Evolutionary conservation across 2,797 vertebrate genomes (phyloP).

Genomic region (Tenualosa thibaudeaui): DNA sequence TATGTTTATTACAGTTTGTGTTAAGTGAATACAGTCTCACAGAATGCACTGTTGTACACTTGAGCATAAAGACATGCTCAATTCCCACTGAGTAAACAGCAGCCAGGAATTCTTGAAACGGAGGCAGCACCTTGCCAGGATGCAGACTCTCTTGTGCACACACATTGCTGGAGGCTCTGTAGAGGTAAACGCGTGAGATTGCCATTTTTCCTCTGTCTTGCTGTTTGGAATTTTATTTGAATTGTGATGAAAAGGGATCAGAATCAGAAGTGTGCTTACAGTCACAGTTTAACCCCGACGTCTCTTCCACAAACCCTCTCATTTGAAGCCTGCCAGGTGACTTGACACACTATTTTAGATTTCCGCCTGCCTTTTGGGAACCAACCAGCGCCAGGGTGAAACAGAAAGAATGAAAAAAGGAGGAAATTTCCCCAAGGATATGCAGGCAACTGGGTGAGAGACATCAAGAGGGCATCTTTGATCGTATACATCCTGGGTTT

Average conservation of each 20-base stretch:
- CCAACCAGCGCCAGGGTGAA: conserved; percentile 59
- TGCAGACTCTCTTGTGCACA: conserved; percentile 66
- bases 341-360: conserved; percentile 65
- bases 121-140: conserved; percentile 61
- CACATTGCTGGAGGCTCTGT: conserved; percentile 70
- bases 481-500: conserved; percentile 56
- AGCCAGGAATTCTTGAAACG: conserved; percentile 59
- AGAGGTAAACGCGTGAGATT: conserved; percentile 74
- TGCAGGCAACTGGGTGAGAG: conserved; percentile 67
- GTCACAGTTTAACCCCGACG: conserved; percentile 63
- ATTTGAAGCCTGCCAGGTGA: conserved; percentile 68
- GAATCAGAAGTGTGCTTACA: conserved; percentile 56
- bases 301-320: conserved; percentile 58
- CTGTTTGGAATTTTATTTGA: conserved; percentile 76
- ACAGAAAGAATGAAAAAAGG: conserved; percentile 31
- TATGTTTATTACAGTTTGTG: conserved; percentile 48
- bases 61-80: conserved; percentile 65
- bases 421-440: conserved; percentile 69
- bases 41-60: conserved; percentile 47
- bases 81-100: conserved; percentile 73
- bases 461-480: conserved; percentile 68
- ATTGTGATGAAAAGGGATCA: conserved; percentile 72
- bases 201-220: conserved; percentile 64
- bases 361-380: conserved; percentile 67
- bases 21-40: conserved; percentile 44